Evolutionary conservation across 2,113 vertebrate genomes (phyloP), one percentile per base, ranked within the genome.

Genomic region (Labeo catla): DNA sequence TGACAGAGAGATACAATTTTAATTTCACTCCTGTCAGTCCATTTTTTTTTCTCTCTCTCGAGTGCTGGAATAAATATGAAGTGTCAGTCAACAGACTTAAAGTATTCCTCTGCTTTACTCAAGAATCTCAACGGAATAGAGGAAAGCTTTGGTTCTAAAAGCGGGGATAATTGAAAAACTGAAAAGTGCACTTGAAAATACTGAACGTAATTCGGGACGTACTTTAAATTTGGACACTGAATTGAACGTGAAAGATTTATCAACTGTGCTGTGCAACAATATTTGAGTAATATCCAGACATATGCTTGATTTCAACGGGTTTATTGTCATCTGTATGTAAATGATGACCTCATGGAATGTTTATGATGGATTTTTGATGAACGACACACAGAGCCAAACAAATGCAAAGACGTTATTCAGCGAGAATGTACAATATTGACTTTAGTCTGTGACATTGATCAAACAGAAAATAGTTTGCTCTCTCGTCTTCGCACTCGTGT

Each of bases 1-100:
- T 93, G 92, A 93, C 93, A 91, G 88, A 57, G 91, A 91, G 89
- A 93, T 92, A 92, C 91, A 91, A 93, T 94, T 95, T 94, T 94
- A 95, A 95, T 95, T 94, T 94, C 92, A 93, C 91, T 90, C 90
- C 93, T 94, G 94, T 95, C 94, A 94, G 86, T 93, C 89, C 85
- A 11, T 84, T 90, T 90, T 54, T 79, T 76, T 79, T 36, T 89
- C 88, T 92, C 28, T 28, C 28, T 92, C 84, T 83, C 66, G 87
- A 88, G 86, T 82, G 89, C 92, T 90, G 90, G 91, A 91, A 93
- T 91, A 93, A 92, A 93, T 93, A 92, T 91, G 89, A 94, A 87
- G 91, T 93, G 93, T 92, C 94, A 94, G 90, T 95, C 94, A 94
- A 81, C 79, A 89, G 74, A 61, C 65, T 5, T 84, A 19, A 83